Percentiles rank a stretch among this genome's conserved stretches.
Evolutionary conservation across 2,797 vertebrate genomes (phyloP).

Genomic region (Syncerus caffer): DNA sequence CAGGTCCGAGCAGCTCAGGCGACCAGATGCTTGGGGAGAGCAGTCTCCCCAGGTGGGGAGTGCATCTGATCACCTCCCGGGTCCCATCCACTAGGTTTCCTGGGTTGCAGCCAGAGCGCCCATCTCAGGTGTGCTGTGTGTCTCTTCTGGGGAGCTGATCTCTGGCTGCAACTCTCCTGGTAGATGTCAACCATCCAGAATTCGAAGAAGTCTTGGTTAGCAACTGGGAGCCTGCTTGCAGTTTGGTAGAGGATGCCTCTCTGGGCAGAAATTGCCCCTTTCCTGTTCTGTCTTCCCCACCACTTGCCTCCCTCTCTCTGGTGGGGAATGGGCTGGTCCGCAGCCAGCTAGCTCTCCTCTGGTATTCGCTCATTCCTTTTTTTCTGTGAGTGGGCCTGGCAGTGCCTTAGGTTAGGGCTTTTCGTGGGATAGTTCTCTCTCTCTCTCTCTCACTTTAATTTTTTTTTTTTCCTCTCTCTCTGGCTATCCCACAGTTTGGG

Average conservation of each 20-base stretch:
- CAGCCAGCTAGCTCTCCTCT: no score
- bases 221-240: not conserved
- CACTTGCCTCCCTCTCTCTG: not conserved
- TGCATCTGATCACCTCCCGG: not conserved
- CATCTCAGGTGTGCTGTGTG: not conserved
- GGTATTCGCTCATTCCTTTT: no score
- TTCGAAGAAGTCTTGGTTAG: not conserved
- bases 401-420: not conserved
- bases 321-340: rapidly evolving
- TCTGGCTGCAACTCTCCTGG: not conserved
- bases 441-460: no score
- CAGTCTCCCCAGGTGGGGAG: not conserved
- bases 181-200: not conserved
- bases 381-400: no score
- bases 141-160: not conserved
- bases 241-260: not conserved
- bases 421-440: no score
- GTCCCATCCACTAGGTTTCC: not conserved
- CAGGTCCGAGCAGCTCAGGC: not conserved
- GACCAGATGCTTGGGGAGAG: not conserved
- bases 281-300: not conserved
- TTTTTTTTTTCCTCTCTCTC: not conserved
- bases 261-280: not conserved
- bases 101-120: not conserved
- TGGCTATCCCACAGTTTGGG: not conserved